Percentiles rank a stretch among this genome's conserved stretches.
Conservation (phyloP, 1,140 invertebrate genomes). For the Pachyrhynchus sulphureomaculatus region DNA sequence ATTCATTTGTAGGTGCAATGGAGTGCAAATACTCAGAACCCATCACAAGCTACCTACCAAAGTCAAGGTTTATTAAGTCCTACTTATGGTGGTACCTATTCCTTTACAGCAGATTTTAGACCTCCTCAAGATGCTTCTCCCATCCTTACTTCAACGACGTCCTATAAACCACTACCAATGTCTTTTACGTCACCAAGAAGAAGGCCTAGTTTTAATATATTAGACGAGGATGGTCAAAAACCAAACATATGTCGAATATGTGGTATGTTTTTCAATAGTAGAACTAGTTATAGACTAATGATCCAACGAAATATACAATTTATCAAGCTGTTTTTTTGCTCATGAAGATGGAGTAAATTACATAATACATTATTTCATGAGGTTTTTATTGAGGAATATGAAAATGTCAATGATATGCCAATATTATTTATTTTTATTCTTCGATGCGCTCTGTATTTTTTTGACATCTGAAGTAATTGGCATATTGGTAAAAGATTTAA, state of each 20-base stretch:
- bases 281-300: neutral
- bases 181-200: conserved; percentile 41
- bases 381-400: no score
- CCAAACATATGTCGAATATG: conserved; percentile 90
- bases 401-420: no score
- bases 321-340: no score
- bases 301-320: neutral
- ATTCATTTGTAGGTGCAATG: conserved; percentile 64
- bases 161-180: conserved; percentile 48
- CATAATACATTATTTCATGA: no score
- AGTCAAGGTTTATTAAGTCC: conserved; percentile 61
- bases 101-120: conserved; percentile 76
- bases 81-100: conserved; percentile 68
- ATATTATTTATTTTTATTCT: no score
- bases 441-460: no score
- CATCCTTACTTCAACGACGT: conserved; percentile 31
- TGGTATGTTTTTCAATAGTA: conserved; percentile 56
- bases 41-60: conserved; percentile 54
- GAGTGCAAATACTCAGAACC: conserved; percentile 55
- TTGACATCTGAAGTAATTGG: no score
- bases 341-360: no score
- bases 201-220: conserved; percentile 45
- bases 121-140: conserved; percentile 52
- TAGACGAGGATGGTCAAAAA: conserved; percentile 66
- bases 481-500: no score